Conservation (phyloP, 2,888 invertebrate genomes). For the Phalera bucephala region DNA sequence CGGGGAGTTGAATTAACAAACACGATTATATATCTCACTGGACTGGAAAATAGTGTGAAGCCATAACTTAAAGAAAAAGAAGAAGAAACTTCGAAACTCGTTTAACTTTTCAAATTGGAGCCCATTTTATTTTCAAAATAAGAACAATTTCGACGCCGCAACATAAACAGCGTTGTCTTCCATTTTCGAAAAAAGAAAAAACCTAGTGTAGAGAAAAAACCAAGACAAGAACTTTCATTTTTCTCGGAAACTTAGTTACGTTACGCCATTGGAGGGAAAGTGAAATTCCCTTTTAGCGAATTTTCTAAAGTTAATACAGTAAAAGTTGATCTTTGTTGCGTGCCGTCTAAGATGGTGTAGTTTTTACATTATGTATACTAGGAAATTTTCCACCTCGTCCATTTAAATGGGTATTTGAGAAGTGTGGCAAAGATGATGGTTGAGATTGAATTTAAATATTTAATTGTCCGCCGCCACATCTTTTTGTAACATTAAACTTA, state of each 20-base stretch:
- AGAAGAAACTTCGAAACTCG: too few species aligned
- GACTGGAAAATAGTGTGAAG: too few species aligned
- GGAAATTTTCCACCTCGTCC: slow-evolving; percentile 6
- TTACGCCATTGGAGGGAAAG: too few species aligned
- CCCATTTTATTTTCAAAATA: slow-evolving; percentile 12
- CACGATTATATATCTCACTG: too few species aligned
- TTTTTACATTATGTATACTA: slow-evolving; percentile 6
- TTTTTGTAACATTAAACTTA: too few species aligned
- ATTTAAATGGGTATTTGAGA: background rate
- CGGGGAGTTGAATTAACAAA: too few species aligned
- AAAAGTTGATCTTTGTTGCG: slow-evolving; percentile 30
- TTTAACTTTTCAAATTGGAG: too few species aligned
- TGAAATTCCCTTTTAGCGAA: too few species aligned
- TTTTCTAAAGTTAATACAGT: slow-evolving; percentile 29
- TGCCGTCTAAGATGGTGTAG: too few species aligned
- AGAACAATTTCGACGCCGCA: slow-evolving; percentile 5
- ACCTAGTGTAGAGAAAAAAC: too few species aligned
- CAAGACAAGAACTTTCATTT: slow-evolving; percentile 33
- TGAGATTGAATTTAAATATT: slow-evolving; percentile 1
- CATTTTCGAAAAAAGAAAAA: slow-evolving; percentile 17
- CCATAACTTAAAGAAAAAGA: too few species aligned
- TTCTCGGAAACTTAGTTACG: slow-evolving; percentile 34
- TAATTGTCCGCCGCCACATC: too few species aligned
- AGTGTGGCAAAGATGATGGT: background rate
- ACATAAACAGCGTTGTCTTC: slow-evolving; percentile 8